These are phyloP conservation scores for Scartelaos histophorus DNA, from an alignment of 2,113 vertebrate species.

Conservation along the genomic window DNA sequence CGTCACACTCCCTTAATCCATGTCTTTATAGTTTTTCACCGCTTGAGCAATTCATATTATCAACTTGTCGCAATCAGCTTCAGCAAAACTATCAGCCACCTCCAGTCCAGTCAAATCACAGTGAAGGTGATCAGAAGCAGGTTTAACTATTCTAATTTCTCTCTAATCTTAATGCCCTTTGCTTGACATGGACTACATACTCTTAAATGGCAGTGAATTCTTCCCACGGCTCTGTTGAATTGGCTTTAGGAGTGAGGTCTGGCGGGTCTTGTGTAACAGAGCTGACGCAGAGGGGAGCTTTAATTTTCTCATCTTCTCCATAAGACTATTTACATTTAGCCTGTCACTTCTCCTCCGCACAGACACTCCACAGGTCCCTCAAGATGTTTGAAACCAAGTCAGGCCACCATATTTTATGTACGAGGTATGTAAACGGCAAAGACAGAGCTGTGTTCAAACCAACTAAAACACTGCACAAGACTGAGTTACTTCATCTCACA, in stretches of 20 bases:
- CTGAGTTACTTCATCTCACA: too few relatives aligned
- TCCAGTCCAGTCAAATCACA: too few relatives aligned
- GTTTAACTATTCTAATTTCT: too few relatives aligned
- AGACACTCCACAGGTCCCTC: slow-evolving; percentile 13
- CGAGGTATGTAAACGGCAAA: slow-evolving; percentile 17
- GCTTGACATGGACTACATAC: neutral
- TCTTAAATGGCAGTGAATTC: neutral
- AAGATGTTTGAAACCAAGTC: slow-evolving; percentile 19
- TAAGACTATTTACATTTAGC: slow-evolving; percentile 2
- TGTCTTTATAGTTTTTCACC: too few relatives aligned
- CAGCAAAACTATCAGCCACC: too few relatives aligned
- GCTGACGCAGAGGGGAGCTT: slow-evolving; percentile 2
- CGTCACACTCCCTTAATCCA: too few relatives aligned
- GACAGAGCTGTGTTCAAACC: slow-evolving; percentile 18
- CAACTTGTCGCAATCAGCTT: too few relatives aligned
- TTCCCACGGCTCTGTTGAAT: neutral
- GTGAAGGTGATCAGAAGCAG: too few relatives aligned
- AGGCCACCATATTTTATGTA: slow-evolving; percentile 42
- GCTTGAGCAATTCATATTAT: too few relatives aligned
- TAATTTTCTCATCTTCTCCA: neutral
- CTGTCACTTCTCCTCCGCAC: neutral
- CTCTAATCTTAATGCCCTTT: too few relatives aligned
- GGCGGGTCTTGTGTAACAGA: slow-evolving; percentile 3
- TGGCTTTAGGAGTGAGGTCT: neutral
- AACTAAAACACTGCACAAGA: neutral